These are phyloP conservation scores for Pterophyllum scalare DNA, from an alignment of 2,113 vertebrate species.

Conservation along the genomic window DNA sequence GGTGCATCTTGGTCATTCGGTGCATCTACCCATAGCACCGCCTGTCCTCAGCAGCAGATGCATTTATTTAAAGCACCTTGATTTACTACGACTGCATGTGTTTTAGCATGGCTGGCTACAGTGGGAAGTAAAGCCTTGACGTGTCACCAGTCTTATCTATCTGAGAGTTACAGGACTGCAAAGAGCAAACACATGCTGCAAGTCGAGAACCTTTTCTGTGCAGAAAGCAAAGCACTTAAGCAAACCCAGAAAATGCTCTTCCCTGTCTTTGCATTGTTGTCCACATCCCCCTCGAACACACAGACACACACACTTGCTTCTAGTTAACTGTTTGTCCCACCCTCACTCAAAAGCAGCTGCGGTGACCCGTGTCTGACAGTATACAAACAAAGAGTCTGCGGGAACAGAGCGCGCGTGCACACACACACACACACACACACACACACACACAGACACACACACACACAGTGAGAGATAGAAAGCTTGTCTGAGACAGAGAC, in stretches of 20 bases:
- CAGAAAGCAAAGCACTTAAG: constrained; percentile 41
- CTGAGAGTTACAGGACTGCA: constrained; percentile 19
- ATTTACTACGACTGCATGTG: background rate
- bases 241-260: constrained; percentile 35
- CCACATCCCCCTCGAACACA: constrained; percentile 26
- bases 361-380: constrained; percentile 73
- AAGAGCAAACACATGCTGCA: constrained; percentile 34
- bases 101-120: constrained; percentile 7
- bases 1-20: constrained; percentile 31
- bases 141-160: background rate
- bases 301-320: constrained; percentile 36
- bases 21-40: constrained; percentile 19
- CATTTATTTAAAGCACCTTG: constrained; percentile 49
- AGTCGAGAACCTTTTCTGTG: constrained; percentile 26
- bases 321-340: constrained; percentile 52
- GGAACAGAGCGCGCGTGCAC: constrained; percentile 38
- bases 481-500: constrained; percentile 54
- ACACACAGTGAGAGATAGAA: constrained; percentile 21
- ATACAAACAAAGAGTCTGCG: constrained; percentile 71
- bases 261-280: constrained; percentile 23
- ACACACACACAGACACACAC: constrained; percentile 22
- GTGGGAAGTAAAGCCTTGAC: background rate
- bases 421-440: constrained; percentile 22
- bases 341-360: constrained; percentile 72
- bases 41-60: constrained; percentile 45